These are phyloP conservation scores for Heteromormyrus szaboi DNA, from an alignment of 2,797 vertebrate genomes.

Conservation along the genomic window DNA sequence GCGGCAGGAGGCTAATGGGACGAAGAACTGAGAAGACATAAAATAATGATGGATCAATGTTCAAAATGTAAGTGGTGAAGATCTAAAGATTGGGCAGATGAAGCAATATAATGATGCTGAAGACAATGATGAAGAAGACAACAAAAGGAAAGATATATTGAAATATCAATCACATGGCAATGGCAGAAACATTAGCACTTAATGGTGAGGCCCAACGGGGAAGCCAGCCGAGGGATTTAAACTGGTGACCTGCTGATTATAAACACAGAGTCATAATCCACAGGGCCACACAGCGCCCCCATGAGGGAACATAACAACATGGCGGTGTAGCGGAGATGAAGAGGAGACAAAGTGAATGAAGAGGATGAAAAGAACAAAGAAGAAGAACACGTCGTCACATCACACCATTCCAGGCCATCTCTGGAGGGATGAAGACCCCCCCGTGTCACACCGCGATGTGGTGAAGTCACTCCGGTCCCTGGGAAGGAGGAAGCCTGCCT, in stretches of 20 bases:
- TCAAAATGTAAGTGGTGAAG: not conserved
- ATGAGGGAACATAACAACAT: not conserved
- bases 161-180: not conserved
- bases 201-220: not conserved
- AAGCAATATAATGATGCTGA: not conserved
- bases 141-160: not conserved
- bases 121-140: not conserved
- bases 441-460: not conserved
- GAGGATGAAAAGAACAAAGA: not conserved
- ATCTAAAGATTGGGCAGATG: not conserved
- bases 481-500: slow-evolving; percentile 29
- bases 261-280: not conserved
- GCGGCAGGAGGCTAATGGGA: not conserved
- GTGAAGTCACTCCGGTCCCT: not conserved
- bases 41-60: not conserved
- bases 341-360: not conserved
- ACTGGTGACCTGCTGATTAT: not conserved
- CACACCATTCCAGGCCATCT: not conserved
- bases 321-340: not conserved
- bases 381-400: not conserved
- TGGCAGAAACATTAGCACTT: not conserved
- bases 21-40: not conserved
- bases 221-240: not conserved
- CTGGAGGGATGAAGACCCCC: not conserved
- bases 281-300: not conserved